Evolutionary conservation across 2,888 invertebrate genomes (phyloP), one percentile per base, ranked within the genome.

Genomic region (Cinara cedri): DNA sequence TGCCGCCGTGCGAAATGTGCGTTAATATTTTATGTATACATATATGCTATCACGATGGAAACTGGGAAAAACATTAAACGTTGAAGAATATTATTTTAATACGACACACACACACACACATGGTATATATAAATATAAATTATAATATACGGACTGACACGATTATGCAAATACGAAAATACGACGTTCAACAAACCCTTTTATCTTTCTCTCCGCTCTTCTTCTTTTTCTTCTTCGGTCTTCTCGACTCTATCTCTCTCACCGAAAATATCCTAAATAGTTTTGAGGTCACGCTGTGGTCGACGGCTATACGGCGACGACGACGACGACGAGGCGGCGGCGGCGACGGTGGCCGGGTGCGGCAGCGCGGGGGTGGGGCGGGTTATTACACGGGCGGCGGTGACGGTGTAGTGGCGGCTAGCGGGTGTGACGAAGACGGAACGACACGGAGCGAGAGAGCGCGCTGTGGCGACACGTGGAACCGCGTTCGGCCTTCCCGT

Each of bases 241-340:
- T 74, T 74, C 54, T 46, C n/a, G n/a, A n/a, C n/a, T 34, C 34
- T 34, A 34, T 34, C 34, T 68, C 60, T 68, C 68, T 51, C 78
- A 70, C 60, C 78, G 60, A 78, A 78, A 78, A 68, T 78, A 78
- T 78, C 78, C 78, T 70, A 78, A 78, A 78, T 78, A 78, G 78
- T 78, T 78, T 78, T 78, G 78, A 68, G 78, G 78, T 78, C 78
- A 78, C 49, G 70, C 78, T 51, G 78, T 78, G 70, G 78, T 78
- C 75, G 75, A 24, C 57, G 19, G 19, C 34, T 42, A 65, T 14
- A 44, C 72, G 57, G 19, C 66, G 65, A 63, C 65, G 24, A 63
- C 65, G 54, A 71, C 44, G 44, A 72, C 46, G 24, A 65, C 16
- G 55, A 21, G 46, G 26, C 16, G 44, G 42, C 13, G 63, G 26